phyloP scores from a whole-genome alignment of 1,140 invertebrate genomes.

The Paraescarpia echinospica region DNA sequence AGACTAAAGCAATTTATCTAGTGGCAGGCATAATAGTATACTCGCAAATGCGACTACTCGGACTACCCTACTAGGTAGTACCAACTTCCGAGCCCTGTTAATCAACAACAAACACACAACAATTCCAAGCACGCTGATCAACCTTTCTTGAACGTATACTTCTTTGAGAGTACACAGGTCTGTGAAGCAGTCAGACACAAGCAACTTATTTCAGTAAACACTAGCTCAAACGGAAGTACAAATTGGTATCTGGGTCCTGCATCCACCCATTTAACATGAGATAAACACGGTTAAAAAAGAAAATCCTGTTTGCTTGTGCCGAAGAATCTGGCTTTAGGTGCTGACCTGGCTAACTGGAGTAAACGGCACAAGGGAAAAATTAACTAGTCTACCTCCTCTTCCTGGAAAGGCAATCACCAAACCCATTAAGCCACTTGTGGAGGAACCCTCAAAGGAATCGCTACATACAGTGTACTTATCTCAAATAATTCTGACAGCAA shows the following conservation, averaged over 20 bases:
- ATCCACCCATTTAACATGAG: neutral
- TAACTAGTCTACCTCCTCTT: neutral
- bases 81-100: too few relatives aligned
- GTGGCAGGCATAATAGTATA: too few relatives aligned
- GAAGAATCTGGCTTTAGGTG: neutral
- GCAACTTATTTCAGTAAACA: neutral
- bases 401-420: neutral
- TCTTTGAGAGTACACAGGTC: neutral
- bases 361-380: neutral
- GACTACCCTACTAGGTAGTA: too few relatives aligned
- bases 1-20: too few relatives aligned
- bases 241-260: neutral
- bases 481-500: neutral
- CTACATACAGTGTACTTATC: neutral
- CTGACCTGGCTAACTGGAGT: neutral
- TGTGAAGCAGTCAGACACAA: neutral
- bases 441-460: neutral
- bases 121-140: neutral
- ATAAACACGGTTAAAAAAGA: neutral
- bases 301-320: neutral
- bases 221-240: neutral
- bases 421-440: neutral
- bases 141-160: neutral
- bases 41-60: too few relatives aligned
- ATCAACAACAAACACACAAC: neutral